A percentile compares a stretch with the other conserved stretches of the same genome.
Conservation (phyloP, 2,797 vertebrate species). For the Sebastes oblongus region DNA sequence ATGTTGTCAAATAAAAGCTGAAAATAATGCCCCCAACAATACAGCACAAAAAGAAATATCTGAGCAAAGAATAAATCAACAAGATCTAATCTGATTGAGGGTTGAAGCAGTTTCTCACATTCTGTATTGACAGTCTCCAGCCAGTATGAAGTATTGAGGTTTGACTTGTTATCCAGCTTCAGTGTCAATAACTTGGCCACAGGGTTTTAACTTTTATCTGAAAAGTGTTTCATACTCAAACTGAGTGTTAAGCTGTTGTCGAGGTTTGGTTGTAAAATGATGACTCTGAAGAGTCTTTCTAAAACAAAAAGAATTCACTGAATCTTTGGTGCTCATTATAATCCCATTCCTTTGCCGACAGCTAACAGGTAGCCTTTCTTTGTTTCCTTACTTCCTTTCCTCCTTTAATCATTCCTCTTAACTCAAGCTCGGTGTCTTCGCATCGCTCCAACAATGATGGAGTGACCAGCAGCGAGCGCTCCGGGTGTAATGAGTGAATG, state of each 20-base stretch:
- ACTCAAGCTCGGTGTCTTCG: neutral
- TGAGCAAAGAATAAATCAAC: neutral
- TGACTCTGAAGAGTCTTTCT: neutral
- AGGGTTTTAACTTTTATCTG: neutral
- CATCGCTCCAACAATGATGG: conserved; percentile 9
- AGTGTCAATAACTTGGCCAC: neutral
- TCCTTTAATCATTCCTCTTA: neutral
- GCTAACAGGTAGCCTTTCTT: neutral
- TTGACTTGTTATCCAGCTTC: neutral
- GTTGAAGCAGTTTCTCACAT: neutral
- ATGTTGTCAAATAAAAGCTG: neutral
- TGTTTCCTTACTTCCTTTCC: neutral
- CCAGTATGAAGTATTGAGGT: neutral
- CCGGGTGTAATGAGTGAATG: conserved; percentile 39
- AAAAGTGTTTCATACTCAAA: neutral
- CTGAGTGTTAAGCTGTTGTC: neutral
- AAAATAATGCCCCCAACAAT: neutral
- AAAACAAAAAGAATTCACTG: neutral
- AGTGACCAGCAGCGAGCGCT: conserved; percentile 28
- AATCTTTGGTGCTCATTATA: neutral
- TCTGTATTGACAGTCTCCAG: neutral
- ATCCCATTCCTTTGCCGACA: neutral
- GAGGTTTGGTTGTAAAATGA: neutral
- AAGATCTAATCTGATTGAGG: neutral
- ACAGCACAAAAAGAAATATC: neutral